A percentile compares a stretch with the other conserved stretches of the same genome.
These are phyloP conservation scores for Dasysyrphus tricinctus DNA, from an alignment of 2,888 invertebrate species.

Conservation along the genomic window DNA sequence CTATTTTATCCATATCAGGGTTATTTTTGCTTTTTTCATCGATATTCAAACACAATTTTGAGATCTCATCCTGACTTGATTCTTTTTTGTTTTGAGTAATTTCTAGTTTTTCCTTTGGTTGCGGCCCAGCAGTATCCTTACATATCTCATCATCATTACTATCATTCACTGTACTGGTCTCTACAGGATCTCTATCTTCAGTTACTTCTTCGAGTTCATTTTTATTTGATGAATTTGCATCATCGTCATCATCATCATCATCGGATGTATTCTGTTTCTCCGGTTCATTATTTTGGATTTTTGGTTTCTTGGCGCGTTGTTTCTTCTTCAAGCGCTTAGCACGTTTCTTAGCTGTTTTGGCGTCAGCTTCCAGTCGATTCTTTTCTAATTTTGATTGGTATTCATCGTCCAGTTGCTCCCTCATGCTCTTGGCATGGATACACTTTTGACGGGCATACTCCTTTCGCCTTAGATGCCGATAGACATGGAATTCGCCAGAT, in stretches of 20 bases:
- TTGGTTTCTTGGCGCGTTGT: slow-evolving; percentile 82
- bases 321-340: slow-evolving; percentile 94
- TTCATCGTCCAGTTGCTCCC: slow-evolving; percentile 93
- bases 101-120: neutral
- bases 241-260: slow-evolving; percentile 41
- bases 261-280: slow-evolving; percentile 34
- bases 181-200: neutral
- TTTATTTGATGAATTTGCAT: neutral
- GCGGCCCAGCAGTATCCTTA: neutral
- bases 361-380: slow-evolving; percentile 88
- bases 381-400: slow-evolving; percentile 92
- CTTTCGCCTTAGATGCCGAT: slow-evolving; percentile 96
- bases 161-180: neutral
- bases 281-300: slow-evolving; percentile 35
- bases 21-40: neutral
- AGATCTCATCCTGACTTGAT: neutral
- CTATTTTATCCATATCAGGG: neutral
- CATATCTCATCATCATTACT: neutral
- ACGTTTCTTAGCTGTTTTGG: slow-evolving; percentile 95
- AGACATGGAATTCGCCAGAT: slow-evolving; percentile 99
- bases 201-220: neutral
- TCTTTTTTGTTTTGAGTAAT: neutral
- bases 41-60: neutral
- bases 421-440: slow-evolving; percentile 92
- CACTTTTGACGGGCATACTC: slow-evolving; percentile 98